Evolutionary conservation across 2,888 invertebrate species (phyloP), one percentile per base, ranked within the genome.

Genomic region (Cosmia trapezina): DNA sequence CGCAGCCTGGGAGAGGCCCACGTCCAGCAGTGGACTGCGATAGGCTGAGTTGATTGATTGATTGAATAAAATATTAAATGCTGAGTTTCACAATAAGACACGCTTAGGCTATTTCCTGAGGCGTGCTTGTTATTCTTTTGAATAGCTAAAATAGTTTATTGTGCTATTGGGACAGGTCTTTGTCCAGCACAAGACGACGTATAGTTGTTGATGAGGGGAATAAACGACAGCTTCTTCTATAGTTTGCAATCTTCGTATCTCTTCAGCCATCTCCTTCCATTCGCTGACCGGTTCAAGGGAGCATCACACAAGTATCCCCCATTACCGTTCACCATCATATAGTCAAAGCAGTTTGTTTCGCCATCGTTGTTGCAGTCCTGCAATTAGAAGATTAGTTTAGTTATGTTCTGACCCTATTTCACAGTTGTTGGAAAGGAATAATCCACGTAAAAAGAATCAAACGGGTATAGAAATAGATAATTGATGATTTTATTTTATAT

Each of bases 361-460:
- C 97, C 97, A 83, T 97, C 97, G 0, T 90, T 90, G 84, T 97
- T 97, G 89, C 97, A 97, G 86, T 97, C 97, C 97, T 97, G 90
- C 14, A 92, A 93, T 33, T 12, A 4, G 22, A 14, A 45, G 9
- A 22, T 43, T 1, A 47, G 43, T n/a, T 43, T 33, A 22, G 22
- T 43, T 11, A 43, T 9, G 0, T 14, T 59, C 14, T 59, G 37
- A 14, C 37, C 9, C 17, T 7, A 12, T 19, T n/a, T 22, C 17
- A 22, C 60, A 9, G 41, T 22, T 9, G 22, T 9, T 43, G 17
- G 6, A 41, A 41, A 60, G 3, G 17, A n/a, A 60, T 22, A 8
- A 37, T 9, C n/a, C 8, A 8, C 14, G 37, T 37, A 11, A 59
- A 37, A n/a, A 59, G n/a, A 14, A 8, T n/a, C 0, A 59, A 37